Conservation (phyloP, 2,888 invertebrate species). For the Agriotes lineatus region DNA sequence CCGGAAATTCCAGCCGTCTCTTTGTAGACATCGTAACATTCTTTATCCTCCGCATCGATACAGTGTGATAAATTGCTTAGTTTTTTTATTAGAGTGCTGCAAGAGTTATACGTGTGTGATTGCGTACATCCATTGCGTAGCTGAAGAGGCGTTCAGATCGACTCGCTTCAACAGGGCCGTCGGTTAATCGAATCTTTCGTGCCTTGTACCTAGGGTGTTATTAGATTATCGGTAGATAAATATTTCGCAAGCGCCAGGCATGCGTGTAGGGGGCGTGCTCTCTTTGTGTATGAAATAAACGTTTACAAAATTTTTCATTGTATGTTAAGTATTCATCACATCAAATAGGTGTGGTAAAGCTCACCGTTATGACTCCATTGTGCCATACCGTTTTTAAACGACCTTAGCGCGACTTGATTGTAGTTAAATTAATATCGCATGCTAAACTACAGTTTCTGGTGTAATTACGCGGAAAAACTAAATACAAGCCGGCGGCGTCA, state of each 20-base stretch:
- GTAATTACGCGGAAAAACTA: conserved; percentile 9
- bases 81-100: conserved; percentile 46
- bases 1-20: conserved; percentile 59
- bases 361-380: background rate
- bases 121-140: background rate
- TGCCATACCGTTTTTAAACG: background rate
- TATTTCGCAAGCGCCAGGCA: conserved; percentile 1
- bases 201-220: background rate
- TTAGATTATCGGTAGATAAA: conserved; percentile 18
- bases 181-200: conserved; percentile 9
- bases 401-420: background rate
- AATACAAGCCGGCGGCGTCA: too few relatives aligned
- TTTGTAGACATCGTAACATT: conserved; percentile 55
- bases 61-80: conserved; percentile 55
- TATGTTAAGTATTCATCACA: conserved; percentile 14
- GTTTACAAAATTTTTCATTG: conserved; percentile 16
- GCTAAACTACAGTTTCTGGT: background rate
- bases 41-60: conserved; percentile 57
- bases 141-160: background rate
- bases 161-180: conserved; percentile 4
- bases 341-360: conserved; percentile 14
- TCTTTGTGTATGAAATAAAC: conserved; percentile 6
- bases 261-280: conserved; percentile 10
- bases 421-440: conserved; percentile 13
- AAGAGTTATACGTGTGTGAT: background rate